Percentiles rank a stretch among this genome's conserved stretches.
phyloP scores from a whole-genome alignment of 2,113 vertebrate genomes.

The Prionailurus bengalensis region DNA sequence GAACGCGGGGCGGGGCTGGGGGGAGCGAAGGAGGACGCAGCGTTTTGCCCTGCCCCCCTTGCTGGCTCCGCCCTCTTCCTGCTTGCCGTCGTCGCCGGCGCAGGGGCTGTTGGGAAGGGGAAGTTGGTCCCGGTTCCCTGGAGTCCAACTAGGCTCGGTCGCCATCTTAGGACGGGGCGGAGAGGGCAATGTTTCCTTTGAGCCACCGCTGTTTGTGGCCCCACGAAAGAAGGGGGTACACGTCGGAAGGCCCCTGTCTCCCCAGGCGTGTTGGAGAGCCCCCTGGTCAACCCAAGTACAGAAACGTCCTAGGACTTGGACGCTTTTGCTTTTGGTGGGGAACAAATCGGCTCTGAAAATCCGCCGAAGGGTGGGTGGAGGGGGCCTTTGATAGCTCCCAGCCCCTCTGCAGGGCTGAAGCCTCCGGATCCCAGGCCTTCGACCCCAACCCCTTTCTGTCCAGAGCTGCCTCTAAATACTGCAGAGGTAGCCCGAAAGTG shows the following conservation, averaged over 20 bases:
- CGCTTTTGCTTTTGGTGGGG: not conserved
- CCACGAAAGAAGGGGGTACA: accelerated
- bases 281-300: not conserved
- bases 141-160: not conserved
- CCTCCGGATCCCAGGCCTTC: accelerated
- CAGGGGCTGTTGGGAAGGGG: conserved; percentile 65
- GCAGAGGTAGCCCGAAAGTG: too few relatives aligned
- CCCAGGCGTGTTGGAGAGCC: not conserved
- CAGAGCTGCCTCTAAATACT: not conserved
- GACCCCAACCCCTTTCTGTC: not conserved
- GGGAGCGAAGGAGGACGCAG: not conserved
- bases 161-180: conserved; percentile 69
- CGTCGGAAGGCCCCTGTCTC: accelerated
- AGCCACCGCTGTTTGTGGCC: accelerated
- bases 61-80: not conserved
- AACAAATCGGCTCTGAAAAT: not conserved
- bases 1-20: conserved; percentile 15
- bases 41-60: not conserved
- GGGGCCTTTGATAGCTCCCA: not conserved
- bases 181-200: accelerated
- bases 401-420: not conserved
- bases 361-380: too few relatives aligned
- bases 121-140: not conserved
- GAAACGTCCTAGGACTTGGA: not conserved
- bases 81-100: conserved; percentile 29